phyloP scores from a whole-genome alignment of 2,888 invertebrate species.

The Ctenicera cuprea region DNA sequence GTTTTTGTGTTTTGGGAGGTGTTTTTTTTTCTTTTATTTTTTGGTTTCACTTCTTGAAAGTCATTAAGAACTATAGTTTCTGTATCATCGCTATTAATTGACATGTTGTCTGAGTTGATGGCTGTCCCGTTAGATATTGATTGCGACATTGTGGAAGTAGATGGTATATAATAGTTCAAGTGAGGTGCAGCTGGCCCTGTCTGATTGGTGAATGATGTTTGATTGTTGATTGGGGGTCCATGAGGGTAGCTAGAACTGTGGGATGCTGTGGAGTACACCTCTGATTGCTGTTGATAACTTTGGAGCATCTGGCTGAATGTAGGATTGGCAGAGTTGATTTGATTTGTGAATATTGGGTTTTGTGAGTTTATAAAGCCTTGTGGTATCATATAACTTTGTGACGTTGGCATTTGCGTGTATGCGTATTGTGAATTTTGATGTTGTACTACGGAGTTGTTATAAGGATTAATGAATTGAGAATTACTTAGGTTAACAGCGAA shows the following conservation, averaged over 20 bases:
- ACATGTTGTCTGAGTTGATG: too few species aligned
- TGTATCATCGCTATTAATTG: too few species aligned
- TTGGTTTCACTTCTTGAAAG: too few species aligned
- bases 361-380: conserved; percentile 3
- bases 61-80: too few species aligned
- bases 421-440: conserved; percentile 3
- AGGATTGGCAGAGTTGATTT: background rate
- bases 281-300: conserved; percentile 4
- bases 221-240: conserved; percentile 1
- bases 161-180: too few species aligned
- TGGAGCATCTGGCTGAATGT: conserved; percentile 4
- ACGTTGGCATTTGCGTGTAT: background rate
- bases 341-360: background rate
- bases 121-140: too few species aligned
- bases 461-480: conserved; percentile 5
- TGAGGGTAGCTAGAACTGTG: background rate
- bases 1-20: too few species aligned
- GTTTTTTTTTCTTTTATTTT: too few species aligned
- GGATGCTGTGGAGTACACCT: background rate
- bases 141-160: too few species aligned
- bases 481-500: conserved; percentile 1
- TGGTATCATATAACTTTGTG: conserved; percentile 3
- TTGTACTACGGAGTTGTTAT: background rate
- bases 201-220: background rate
- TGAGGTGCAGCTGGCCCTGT: too few species aligned